phyloP scores from a whole-genome alignment of 2,113 vertebrate species.

The Petromus typicus region DNA sequence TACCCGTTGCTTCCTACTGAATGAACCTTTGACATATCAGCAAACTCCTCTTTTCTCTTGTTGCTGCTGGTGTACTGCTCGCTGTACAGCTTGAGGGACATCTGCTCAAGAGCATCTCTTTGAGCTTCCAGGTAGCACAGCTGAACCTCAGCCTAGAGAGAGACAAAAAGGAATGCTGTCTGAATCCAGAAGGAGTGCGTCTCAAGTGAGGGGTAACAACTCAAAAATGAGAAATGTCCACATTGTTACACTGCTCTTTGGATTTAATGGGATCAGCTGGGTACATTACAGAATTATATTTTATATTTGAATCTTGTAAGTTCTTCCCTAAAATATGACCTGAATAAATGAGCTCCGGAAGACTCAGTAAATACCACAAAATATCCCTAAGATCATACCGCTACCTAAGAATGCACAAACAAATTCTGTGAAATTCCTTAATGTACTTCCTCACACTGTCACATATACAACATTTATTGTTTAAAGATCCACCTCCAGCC shows the following conservation, averaged over 20 bases:
- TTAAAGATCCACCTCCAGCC: conserved; percentile 33
- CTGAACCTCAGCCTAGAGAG: conserved; percentile 90
- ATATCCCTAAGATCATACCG: conserved; percentile 65
- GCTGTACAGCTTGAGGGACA: conserved; percentile 94
- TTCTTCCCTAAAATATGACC: conserved; percentile 72
- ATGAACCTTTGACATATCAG: conserved; percentile 92
- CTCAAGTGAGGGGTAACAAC: conserved; percentile 75
- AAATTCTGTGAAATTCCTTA: conserved; percentile 69
- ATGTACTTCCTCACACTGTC: conserved; percentile 50
- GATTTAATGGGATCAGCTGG: conserved; percentile 72
- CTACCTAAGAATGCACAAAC: conserved; percentile 61
- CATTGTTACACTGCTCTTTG: conserved; percentile 54
- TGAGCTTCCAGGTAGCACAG: conserved; percentile 92
- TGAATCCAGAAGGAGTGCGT: conserved; percentile 80
- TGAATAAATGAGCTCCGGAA: conserved; percentile 77
- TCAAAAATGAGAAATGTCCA: conserved; percentile 64
- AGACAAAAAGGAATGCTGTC: conserved; percentile 80
- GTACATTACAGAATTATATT: conserved; percentile 63
- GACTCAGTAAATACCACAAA: conserved; percentile 74
- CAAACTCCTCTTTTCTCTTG: conserved; percentile 90
- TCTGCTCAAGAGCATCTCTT: conserved; percentile 95
- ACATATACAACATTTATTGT: conserved; percentile 57
- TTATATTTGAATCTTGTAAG: conserved; percentile 70
- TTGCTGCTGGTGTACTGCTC: conserved; percentile 90
- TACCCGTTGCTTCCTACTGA: conserved; percentile 91